Evolutionary conservation across 1,140 invertebrate species (phyloP).

Genomic region (Cataglyphis hispanica): DNA sequence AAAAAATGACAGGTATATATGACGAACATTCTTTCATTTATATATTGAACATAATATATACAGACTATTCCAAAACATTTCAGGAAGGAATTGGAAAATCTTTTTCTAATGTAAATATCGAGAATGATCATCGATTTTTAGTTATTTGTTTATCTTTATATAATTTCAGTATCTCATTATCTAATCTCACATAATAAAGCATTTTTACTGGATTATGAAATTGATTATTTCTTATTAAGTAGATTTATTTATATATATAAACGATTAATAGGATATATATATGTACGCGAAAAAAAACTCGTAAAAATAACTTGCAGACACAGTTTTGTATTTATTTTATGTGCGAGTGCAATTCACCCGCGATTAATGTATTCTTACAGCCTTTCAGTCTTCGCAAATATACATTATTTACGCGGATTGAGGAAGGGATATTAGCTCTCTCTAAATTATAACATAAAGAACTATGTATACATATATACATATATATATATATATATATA

Average conservation of each 20-base stretch:
- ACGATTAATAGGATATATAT: not conserved
- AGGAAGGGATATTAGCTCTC: constrained; percentile 29
- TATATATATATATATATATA: constrained; percentile 76
- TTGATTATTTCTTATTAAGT: not conserved
- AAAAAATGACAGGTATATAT: not conserved
- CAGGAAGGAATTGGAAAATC: not conserved
- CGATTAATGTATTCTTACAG: constrained; percentile 83
- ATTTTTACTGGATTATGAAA: not conserved
- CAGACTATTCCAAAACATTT: not conserved
- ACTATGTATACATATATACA: constrained; percentile 66
- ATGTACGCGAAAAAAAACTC: not conserved
- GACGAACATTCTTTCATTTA: not conserved
- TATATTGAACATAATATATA: not conserved
- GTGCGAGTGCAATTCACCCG: constrained; percentile 69
- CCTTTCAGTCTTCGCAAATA: constrained; percentile 86
- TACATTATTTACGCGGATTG: constrained; percentile 79
- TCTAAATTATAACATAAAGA: constrained; percentile 80
- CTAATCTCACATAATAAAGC: not conserved
- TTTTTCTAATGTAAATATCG: not conserved
- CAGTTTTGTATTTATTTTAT: constrained; percentile 79
- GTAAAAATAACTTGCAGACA: constrained; percentile 67
- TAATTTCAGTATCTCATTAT: not conserved
- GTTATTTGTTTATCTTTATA: not conserved
- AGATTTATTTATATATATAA: not conserved
- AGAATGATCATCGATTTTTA: not conserved